Percentiles rank a stretch among this genome's conserved stretches.
Conservation (phyloP, 2,797 vertebrate species). For the Protosalanx chinensis region DNA sequence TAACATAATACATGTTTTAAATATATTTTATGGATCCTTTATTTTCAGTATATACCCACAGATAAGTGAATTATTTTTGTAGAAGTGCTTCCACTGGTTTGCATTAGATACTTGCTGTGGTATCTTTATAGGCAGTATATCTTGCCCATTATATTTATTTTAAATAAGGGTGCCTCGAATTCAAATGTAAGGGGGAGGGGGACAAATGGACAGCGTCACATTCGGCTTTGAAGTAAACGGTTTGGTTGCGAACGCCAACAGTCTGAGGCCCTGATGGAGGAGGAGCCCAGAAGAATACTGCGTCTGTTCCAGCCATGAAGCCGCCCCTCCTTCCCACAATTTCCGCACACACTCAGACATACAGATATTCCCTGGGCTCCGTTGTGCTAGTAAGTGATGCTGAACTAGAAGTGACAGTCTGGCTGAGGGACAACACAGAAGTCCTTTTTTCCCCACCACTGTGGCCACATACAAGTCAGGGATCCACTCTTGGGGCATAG, state of each 20-base stretch:
- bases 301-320: conserved; percentile 32
- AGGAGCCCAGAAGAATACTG: conserved; percentile 27
- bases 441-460: conserved; percentile 36
- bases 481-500: conserved; percentile 25
- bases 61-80: neutral
- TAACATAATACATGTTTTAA: neutral
- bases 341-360: conserved; percentile 22
- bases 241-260: conserved; percentile 9
- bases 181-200: neutral
- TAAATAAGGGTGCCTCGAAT: conserved; percentile 14
- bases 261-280: conserved; percentile 11
- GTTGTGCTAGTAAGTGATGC: conserved; percentile 24
- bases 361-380: conserved; percentile 18
- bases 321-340: conserved; percentile 22
- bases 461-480: conserved; percentile 29
- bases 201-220: conserved; percentile 6
- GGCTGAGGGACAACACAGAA: conserved; percentile 37
- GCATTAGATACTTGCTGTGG: neutral
- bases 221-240: conserved; percentile 6
- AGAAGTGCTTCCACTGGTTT: neutral
- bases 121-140: neutral
- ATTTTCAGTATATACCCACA: neutral
- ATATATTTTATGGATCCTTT: conserved; percentile 8
- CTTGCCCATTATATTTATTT: conserved; percentile 5
- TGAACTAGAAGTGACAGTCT: conserved; percentile 51